Base-by-base conservation (phyloP, 2,113 vertebrate species). In the Takifugu flavidus region DNA sequence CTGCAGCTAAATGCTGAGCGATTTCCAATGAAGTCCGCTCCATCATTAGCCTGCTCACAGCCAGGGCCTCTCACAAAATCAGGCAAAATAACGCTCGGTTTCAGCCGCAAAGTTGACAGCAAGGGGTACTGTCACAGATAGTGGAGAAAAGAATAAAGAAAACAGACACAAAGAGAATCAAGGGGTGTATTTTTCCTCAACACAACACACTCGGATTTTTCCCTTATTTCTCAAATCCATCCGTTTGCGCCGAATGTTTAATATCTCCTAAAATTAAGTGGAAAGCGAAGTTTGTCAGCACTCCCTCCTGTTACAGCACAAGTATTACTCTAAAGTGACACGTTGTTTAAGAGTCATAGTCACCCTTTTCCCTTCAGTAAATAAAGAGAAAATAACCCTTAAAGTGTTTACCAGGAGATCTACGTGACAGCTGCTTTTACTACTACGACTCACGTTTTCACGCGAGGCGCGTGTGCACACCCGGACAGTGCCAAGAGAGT, bases 361-460 rank as follows among this genome's bases (percentile, higher is more conserved):
- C 20, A 1, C 13, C 25, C 26, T 0, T 47, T 47, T 3, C 15
- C 45, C n/a, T 47, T 1, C n/a, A 47, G 45, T n/a, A 47, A 47
- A 47, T 15, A 47, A 15, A 46, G n/a, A 14, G 14, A n/a, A 47
- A 47, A 47, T 14, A 5, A 10, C 6, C 45, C 45, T 15, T n/a
- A n/a, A 47, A 13, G n/a, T 13, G 45, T 20, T 25, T 14, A 25
- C 55, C 42, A 10, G 31, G 63, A 25, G 5, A 56, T 53, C n/a
- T 20, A 43, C 58, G 44, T 59, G 70, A 67, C 75, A 82, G 78
- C 61, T 34, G 14, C 51, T 53, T 2, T 42, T 59, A 25, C 52
- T 7, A 58, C 65, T 65, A 62, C 49, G 26, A 49, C 51, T 67
- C 74, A 67, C 62, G 60, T 43, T 59, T 11, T 47, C 14, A n/a